These are phyloP conservation scores for Galbula dea DNA, from an alignment of 2,113 vertebrate species.

Conservation along the genomic window DNA sequence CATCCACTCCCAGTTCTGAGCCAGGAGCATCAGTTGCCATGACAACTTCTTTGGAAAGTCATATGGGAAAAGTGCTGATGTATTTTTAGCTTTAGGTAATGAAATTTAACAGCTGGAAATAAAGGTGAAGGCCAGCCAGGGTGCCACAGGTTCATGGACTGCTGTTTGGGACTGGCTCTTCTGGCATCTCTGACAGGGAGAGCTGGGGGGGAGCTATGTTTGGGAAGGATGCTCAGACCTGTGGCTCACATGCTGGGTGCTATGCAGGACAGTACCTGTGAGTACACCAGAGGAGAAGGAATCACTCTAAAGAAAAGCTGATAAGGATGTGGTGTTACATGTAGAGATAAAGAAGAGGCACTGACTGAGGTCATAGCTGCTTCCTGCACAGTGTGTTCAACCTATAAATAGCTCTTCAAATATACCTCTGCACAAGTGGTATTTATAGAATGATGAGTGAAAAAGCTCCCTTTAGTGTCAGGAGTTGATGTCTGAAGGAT, in stretches of 20 bases:
- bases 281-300: not conserved
- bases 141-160: not conserved
- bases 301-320: not conserved
- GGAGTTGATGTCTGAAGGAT: not conserved
- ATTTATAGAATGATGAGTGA: constrained; percentile 27
- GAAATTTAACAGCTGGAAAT: constrained; percentile 35
- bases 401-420: constrained; percentile 33
- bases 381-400: constrained; percentile 1
- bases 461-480: not conserved
- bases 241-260: not conserved
- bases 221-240: not conserved
- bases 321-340: not conserved
- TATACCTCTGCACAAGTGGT: constrained; percentile 25
- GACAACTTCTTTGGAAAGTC: constrained; percentile 5
- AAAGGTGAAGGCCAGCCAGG: not conserved
- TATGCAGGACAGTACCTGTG: not conserved
- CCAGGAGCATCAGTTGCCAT: constrained; percentile 50
- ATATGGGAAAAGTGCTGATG: constrained; percentile 24
- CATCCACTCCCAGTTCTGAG: not conserved
- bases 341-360: not conserved
- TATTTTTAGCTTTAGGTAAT: constrained; percentile 56
- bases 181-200: not conserved
- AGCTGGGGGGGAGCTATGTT: not conserved
- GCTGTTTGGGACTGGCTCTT: rapidly evolving
- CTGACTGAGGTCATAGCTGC: not conserved